Evolutionary conservation across 92 coral and sea anemone genomes (phyloP), one percentile per base, ranked within the genome.

Genomic region (Epizoanthus fatuus): DNA sequence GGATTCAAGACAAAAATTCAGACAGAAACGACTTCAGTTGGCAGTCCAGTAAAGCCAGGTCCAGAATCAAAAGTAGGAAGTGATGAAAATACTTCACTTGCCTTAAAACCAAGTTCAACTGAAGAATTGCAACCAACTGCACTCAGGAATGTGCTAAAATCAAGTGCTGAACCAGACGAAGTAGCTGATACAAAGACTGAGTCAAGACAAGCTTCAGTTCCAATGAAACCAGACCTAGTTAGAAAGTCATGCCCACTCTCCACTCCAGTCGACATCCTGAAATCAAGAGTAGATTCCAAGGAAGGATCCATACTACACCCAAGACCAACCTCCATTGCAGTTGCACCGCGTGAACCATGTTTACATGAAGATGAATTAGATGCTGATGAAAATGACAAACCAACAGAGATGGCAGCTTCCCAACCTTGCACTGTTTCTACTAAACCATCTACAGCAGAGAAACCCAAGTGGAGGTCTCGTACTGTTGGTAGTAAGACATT

Each of bases 381-480:
- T 13, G 32, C 4, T 19, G 52, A n/a, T 39, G 22, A 8, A 77
- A 44, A n/a, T 1, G 40, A 42, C 4, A 40, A 44, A 2, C 55
- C 8, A 40, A 19, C 37, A 11, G 82, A 62, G 45, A 12, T 4
- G n/a, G 52, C 39, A 35, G 9, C 29, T 35, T 39, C 64, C 11
- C 57, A 42, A 5, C 9, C 56, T 16, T 11, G 10, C 16, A 4
- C 70, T 58, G 56, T 14, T 14, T 8, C 75, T 2, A 56, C 44
- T 39, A 42, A 77, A 42, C 82, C 82, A 7, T 60, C 82, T 5
- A 42, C 4, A 40, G 82, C 70, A 5, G 70, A 77, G 13, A 60
- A 77, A 19, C 40, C 82, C 55, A 59, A 77, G 3, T 60, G 56
- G 70, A 77, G 82, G 35, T 59, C 82, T 5, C 69, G 82, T 19